phyloP scores from a whole-genome alignment of 2,888 invertebrate genomes.

The Tupiocoris notatus region DNA sequence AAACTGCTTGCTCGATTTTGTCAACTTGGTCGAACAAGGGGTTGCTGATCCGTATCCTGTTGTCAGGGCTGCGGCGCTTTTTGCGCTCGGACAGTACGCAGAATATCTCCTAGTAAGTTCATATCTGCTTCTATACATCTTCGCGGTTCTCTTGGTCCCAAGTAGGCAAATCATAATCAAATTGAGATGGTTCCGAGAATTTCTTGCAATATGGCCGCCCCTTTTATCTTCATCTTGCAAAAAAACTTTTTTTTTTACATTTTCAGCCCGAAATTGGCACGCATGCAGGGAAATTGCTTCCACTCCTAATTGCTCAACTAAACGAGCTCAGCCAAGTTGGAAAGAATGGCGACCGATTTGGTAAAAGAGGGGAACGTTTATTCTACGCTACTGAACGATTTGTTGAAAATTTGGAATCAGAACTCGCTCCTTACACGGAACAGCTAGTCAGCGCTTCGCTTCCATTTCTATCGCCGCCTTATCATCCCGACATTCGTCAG shows the following conservation, averaged over 20 bases:
- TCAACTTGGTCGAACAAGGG: conserved; percentile 69
- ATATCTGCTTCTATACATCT: too few species aligned
- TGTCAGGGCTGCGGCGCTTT: conserved; percentile 73
- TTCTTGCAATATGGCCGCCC: too few species aligned
- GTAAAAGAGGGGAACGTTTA: conserved; percentile 65
- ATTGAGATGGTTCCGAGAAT: too few species aligned
- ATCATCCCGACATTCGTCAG: conserved; percentile 64
- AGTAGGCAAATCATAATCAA: too few species aligned
- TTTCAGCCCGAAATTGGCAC: conserved; percentile 71
- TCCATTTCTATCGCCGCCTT: conserved; percentile 60
- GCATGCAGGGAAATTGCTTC: conserved; percentile 68
- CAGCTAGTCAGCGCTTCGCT: conserved; percentile 69
- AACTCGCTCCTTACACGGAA: conserved; percentile 69
- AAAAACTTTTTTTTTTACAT: too few species aligned
- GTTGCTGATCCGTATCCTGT: conserved; percentile 64
- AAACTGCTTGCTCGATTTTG: conserved; percentile 68
- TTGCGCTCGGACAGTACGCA: conserved; percentile 76
- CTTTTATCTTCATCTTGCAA: too few species aligned
- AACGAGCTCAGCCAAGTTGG: conserved; percentile 56
- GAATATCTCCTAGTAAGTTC: conserved; percentile 67
- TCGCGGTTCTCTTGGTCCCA: too few species aligned
- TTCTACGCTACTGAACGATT: conserved; percentile 79
- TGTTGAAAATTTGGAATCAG: conserved; percentile 72
- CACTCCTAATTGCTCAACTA: conserved; percentile 69
- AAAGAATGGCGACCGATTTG: conserved; percentile 53